Base-by-base conservation (phyloP, 2,113 vertebrate species). In the Okapia johnstoni region DNA sequence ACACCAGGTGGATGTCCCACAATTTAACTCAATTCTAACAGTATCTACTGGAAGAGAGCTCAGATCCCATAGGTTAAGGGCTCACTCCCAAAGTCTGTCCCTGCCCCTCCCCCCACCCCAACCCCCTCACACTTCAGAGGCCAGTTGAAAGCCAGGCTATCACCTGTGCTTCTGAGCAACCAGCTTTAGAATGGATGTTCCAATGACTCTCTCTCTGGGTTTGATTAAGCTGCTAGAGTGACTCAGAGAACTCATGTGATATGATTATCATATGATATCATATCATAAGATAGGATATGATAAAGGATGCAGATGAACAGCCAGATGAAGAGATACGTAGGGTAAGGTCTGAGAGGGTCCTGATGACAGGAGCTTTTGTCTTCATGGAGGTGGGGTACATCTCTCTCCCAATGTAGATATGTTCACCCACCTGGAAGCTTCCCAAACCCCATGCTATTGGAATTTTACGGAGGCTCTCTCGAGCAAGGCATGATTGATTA, bases 81-180 rank as follows among this genome's bases (percentile, higher is more conserved):
- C 21, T 15, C 80, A 83, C 50, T 84, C 54, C 54, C n/a, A 28
- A 54, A 6, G 54, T 40, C 52, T 15, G 7, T 5, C 28, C 54
- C 33, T 9, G 61, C 33, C 16, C 8, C 16, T 19, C 23, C 25
- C 7, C 33, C 6, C 0, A 0, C 5, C 5, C 28, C 9, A 17
- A 6, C 16, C 17, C 30, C 19, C 23, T 19, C 36, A 85, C 26
- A n/a, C 28, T 63, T 33, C 48, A 54, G 58, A 83, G n/a, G 50
- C 26, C 58, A 83, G 17, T 30, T 19, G 30, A 50, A 83, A 92
- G n/a, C 17, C 30, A 81, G 46, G 7, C 30, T 40, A 23, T 54
- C 12, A 15, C 58, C 58, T 83, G 43, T 10, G 25, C 23, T 80
- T 90, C 43, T 90, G 55, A 80, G 9, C 23, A 36, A 28, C 43